phyloP scores from a whole-genome alignment of 2,113 vertebrate genomes.

The Chrysochloris asiatica region DNA sequence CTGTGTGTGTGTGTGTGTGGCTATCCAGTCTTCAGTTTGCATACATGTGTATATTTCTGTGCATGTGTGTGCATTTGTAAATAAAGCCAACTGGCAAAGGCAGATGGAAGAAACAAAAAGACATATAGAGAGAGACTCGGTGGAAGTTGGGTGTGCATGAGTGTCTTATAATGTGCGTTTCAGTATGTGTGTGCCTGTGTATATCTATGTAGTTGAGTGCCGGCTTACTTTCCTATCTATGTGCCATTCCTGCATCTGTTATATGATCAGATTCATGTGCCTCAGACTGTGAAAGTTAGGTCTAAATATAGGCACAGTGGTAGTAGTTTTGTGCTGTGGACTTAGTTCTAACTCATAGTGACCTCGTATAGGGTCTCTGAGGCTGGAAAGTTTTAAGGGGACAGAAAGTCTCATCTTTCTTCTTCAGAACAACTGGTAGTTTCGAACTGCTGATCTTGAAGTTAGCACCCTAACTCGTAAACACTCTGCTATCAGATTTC shows the following conservation, averaged over 20 bases:
- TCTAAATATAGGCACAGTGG: constrained; percentile 62
- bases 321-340: too few relatives aligned
- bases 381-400: too few relatives aligned
- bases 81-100: neutral
- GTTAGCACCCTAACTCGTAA: too few relatives aligned
- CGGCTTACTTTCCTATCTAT: neutral
- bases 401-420: too few relatives aligned
- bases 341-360: too few relatives aligned
- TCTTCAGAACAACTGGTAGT: too few relatives aligned
- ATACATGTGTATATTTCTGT: neutral
- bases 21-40: too few relatives aligned
- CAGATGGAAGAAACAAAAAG: neutral
- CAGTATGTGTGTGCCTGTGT: neutral
- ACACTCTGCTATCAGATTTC: too few relatives aligned
- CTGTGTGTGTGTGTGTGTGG: neutral
- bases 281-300: constrained; percentile 61
- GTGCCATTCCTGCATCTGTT: constrained; percentile 66
- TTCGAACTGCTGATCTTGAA: too few relatives aligned
- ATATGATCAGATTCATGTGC: constrained; percentile 46
- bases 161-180: neutral
- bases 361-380: too few relatives aligned
- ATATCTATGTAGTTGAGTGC: neutral
- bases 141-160: too few relatives aligned
- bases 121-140: neutral
- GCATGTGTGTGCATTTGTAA: neutral